These are phyloP conservation scores for Tipula helvola DNA, from an alignment of 2,888 invertebrate species.

Conservation along the genomic window DNA sequence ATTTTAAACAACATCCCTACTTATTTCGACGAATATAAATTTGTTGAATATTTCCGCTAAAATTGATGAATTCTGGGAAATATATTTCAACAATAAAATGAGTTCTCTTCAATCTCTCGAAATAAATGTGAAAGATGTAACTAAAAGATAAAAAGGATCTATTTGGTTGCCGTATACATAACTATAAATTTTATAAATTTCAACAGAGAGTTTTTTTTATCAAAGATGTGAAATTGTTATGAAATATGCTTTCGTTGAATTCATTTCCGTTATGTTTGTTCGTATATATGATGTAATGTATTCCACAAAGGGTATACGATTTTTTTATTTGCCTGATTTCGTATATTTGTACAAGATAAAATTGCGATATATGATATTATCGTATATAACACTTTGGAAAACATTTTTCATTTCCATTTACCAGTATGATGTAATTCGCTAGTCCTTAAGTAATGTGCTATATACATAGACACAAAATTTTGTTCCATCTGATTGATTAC, in stretches of 20 bases:
- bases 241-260: not conserved
- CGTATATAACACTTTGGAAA: not conserved
- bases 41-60: too few relatives aligned
- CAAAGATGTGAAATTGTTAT: not conserved
- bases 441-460: not conserved
- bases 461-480: not conserved
- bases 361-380: not conserved
- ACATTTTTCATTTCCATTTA: not conserved
- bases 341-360: too few relatives aligned
- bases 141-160: not conserved
- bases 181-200: not conserved
- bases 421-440: not conserved
- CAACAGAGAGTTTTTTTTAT: not conserved
- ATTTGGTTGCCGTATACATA: not conserved
- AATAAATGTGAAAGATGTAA: not conserved
- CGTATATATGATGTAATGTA: not conserved
- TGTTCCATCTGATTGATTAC: not conserved
- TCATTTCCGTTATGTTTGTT: not conserved
- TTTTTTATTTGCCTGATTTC: not conserved
- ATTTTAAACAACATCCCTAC: too few relatives aligned
- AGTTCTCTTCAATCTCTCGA: not conserved
- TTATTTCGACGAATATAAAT: too few relatives aligned
- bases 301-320: not conserved
- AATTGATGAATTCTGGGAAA: too few relatives aligned
- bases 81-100: not conserved